phyloP scores from a whole-genome alignment of 2,113 vertebrate species.

The Embiotoca jacksoni region DNA sequence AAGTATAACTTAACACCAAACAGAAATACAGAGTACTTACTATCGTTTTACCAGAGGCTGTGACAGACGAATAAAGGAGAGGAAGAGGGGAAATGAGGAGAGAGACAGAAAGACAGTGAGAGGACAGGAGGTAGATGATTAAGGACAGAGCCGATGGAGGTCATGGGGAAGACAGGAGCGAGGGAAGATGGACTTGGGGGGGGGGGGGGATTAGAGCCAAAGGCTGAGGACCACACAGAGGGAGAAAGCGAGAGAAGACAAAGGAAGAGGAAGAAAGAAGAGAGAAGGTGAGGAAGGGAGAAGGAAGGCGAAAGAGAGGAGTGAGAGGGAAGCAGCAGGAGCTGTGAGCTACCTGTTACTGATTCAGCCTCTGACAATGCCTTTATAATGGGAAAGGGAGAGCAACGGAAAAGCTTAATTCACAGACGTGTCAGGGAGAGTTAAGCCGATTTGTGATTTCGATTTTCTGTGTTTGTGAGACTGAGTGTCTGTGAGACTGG shows the following conservation, averaged over 20 bases:
- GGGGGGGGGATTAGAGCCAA: conserved; percentile 20
- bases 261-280: not conserved
- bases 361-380: conserved; percentile 78
- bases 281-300: conserved; percentile 6
- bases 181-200: not conserved
- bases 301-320: conserved; percentile 27
- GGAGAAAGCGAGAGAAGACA: conserved; percentile 12
- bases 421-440: conserved; percentile 81
- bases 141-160: conserved; percentile 63
- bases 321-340: conserved; percentile 50
- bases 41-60: conserved; percentile 17
- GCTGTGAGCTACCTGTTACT: conserved; percentile 77
- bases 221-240: conserved; percentile 7
- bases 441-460: conserved; percentile 85
- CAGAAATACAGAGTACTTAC: conserved; percentile 9
- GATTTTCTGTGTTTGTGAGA: conserved; percentile 82
- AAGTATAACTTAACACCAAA: conserved; percentile 14
- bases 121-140: conserved; percentile 58
- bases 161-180: conserved; percentile 43
- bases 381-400: conserved; percentile 79
- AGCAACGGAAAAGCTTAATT: conserved; percentile 81
- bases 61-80: conserved; percentile 13
- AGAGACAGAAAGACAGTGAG: conserved; percentile 27
- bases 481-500: conserved; percentile 71
- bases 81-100: conserved; percentile 31